Evolutionary conservation across 2,888 invertebrate species (phyloP), one percentile per base, ranked within the genome.

Genomic region (Lampropteryx suffumata): DNA sequence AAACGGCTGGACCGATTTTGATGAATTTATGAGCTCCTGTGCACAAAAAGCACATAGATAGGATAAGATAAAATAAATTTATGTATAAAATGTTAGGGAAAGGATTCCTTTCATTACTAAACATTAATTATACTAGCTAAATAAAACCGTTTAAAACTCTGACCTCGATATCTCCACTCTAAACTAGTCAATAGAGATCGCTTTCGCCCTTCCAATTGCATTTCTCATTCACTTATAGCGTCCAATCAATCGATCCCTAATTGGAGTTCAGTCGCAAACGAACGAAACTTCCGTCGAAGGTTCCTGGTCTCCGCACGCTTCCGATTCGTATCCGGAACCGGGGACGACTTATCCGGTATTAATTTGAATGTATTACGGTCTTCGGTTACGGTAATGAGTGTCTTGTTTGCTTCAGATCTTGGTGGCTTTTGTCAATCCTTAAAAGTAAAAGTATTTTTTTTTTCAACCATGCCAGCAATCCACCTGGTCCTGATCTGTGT

Each of bases 251-350:
- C 58, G 57, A 39, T 42, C 45, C 50, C 50, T 65, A 66, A 69
- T 67, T 67, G 67, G 62, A 53, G 58, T 49, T 57, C 45, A 41
- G 64, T 68, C 65, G 71, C 71, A 70, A 76, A 71, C 70, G 73
- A 76, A 62, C 71, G 79, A 78, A 78, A 80, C 82, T 77, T 84
- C 84, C 84, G 79, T 59, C 70, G 57, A 64, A 69, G 78, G 78
- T 74, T 80, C 74, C 76, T 77, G 79, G 81, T 79, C 77, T 80
- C 83, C 82, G 71, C 71, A 63, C 61, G 68, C 69, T 73, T 74
- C 71, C 70, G 71, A 55, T 55, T 72, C 77, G 76, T 82, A 80
- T 81, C 82, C 82, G 69, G 68, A 65, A 65, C 62, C 62, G 73
- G 71, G 71, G 74, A 78, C 70, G 70, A 73, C 69, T 76, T 71